phyloP scores from a whole-genome alignment of 1,140 invertebrate species.

The Laodelphax striatellus region DNA sequence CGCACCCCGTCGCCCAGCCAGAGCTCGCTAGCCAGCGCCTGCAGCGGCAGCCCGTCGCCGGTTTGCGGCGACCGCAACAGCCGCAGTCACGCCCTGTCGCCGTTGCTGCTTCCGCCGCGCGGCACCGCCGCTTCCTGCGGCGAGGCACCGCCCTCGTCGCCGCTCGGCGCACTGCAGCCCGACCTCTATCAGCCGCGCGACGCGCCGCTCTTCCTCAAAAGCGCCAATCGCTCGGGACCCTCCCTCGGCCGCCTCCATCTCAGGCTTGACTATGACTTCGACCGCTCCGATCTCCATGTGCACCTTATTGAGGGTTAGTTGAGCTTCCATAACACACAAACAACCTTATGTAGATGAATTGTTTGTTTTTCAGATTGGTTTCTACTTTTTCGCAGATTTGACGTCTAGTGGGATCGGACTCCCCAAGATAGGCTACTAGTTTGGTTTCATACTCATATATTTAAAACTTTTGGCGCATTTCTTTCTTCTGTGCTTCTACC shows the following conservation, averaged over 20 bases:
- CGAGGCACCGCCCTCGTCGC: slow-evolving; percentile 45
- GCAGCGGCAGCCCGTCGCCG: slow-evolving; percentile 22
- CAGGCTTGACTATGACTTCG: slow-evolving; percentile 78
- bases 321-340: no score
- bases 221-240: slow-evolving; percentile 38
- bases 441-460: no score
- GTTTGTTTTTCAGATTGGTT: no score
- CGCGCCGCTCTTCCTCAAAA: slow-evolving; percentile 55
- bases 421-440: no score
- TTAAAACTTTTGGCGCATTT: no score
- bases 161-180: slow-evolving; percentile 72
- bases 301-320: slow-evolving; percentile 72
- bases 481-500: no score
- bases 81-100: slow-evolving; percentile 47
- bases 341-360: no score
- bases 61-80: slow-evolving; percentile 21
- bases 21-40: slow-evolving; percentile 42
- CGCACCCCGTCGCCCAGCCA: slow-evolving; percentile 36
- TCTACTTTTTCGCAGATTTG: no score
- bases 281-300: slow-evolving; percentile 74
- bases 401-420: no score
- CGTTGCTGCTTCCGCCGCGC: slow-evolving; percentile 47
- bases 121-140: not conserved
- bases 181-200: slow-evolving; percentile 68
- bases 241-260: slow-evolving; percentile 69